Percentiles rank a stretch among this genome's conserved stretches.
These are phyloP conservation scores for Lontra canadensis DNA, from an alignment of 2,113 vertebrate genomes.

Conservation along the genomic window DNA sequence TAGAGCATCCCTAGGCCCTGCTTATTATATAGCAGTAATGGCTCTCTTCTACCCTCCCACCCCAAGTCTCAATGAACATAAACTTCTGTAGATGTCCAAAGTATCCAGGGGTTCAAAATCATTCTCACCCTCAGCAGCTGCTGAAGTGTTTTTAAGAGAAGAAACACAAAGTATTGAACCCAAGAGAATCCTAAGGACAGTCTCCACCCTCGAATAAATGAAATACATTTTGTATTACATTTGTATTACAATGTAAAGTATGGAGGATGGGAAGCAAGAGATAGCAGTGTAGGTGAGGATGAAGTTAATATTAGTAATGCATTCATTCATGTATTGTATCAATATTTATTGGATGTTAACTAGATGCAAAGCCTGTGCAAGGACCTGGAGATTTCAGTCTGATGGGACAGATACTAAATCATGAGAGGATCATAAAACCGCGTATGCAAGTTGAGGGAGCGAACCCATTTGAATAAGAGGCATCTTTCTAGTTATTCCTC, in stretches of 20 bases:
- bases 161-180: not conserved
- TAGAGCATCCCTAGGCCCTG: not conserved
- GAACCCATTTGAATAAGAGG: not conserved
- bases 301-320: not conserved
- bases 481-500: not conserved
- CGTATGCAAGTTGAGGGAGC: accelerated
- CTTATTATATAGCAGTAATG: not conserved
- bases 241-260: not conserved
- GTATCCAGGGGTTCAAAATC: not conserved
- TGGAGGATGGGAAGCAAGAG: not conserved
- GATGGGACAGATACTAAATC: not conserved
- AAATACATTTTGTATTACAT: not conserved
- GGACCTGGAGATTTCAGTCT: not conserved
- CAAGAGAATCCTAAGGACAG: not conserved
- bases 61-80: not conserved
- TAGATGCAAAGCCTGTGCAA: not conserved
- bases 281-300: not conserved
- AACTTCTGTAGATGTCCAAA: not conserved
- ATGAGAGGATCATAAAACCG: not conserved
- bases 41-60: accelerated
- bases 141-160: not conserved
- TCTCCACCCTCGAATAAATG: not conserved
- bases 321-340: not conserved
- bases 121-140: accelerated
- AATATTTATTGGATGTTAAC: not conserved